Evolutionary conservation across 2,797 vertebrate genomes (phyloP), one percentile per base, ranked within the genome.

Genomic region (Pygocentrus nattereri): DNA sequence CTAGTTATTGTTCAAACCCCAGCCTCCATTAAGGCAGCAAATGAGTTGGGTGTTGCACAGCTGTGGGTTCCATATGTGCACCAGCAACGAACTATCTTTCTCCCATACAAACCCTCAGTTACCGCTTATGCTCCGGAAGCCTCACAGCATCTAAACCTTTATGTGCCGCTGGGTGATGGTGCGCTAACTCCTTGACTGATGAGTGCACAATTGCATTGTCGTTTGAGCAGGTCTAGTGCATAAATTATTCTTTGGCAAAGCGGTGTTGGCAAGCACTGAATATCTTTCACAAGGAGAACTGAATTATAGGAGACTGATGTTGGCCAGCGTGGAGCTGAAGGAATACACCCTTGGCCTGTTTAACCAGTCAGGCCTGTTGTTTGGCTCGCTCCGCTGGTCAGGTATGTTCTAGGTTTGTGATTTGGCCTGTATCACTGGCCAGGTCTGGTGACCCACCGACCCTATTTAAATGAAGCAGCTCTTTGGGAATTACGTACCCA

Each of bases 191-290:
- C 54, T 19, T 89, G 88, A 91, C 87, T 88, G 88, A 92, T 88
- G 89, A 91, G 82, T 82, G 87, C 65, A 85, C 85, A 90, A 89
- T 91, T 85, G 87, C 73, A 73, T 81, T 87, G 88, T 89, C 89
- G 84, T 86, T 88, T 84, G 71, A 80, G 44, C 81, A 58, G 75
- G 64, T 34, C 64, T 6, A 25, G 31, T 56, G 18, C 62, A 54
- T 75, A 70, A 76, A 85, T 84, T 16, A 25, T 76, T 75, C 30
- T 16, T 19, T 16, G 2, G 13, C 27, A 16, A 44, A 62, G 27
- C 27, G 13, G 23, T 82, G 54, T 38, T 75, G 2, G 5, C 21
- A 52, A 31, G 69, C n/a, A 56, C 76, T 47, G 16, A 79, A 44
- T 31, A 61, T 56, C 31, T 71, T 49, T 62, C 49, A 19, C 8